phyloP scores from a whole-genome alignment of 2,888 invertebrate species.

The Kryphioiulus occultus region DNA sequence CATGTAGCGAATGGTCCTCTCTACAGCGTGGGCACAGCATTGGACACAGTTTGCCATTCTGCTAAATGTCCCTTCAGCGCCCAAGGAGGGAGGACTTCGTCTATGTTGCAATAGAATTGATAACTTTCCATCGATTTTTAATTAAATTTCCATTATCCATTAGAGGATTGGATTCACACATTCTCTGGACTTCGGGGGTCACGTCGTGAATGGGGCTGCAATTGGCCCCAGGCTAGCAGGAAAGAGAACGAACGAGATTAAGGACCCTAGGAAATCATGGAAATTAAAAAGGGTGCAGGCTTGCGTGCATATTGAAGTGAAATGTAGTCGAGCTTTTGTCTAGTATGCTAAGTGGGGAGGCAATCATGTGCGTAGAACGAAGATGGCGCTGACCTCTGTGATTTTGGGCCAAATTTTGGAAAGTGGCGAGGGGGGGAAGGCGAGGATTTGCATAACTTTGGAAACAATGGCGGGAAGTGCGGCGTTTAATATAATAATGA shows the following conservation, averaged over 20 bases:
- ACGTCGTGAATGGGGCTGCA: background rate
- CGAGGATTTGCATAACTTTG: constrained; percentile 20
- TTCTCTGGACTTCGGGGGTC: constrained; percentile 43
- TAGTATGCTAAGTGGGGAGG: background rate
- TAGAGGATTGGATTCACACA: constrained; percentile 52
- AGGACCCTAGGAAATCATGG: constrained; percentile 1
- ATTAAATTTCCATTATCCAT: constrained; percentile 54
- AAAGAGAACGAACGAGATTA: constrained; percentile 22
- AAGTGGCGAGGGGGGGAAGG: background rate
- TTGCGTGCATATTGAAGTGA: background rate
- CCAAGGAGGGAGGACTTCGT: background rate
- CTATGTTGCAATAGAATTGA: constrained; percentile 50
- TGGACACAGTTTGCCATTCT: background rate
- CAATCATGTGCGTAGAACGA: background rate
- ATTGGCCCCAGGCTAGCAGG: constrained; percentile 10
- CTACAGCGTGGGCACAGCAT: background rate
- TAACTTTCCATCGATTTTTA: constrained; percentile 53
- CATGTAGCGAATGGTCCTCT: background rate
- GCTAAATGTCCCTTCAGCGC: background rate
- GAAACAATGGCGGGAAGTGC: background rate
- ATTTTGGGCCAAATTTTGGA: background rate
- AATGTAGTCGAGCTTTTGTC: background rate
- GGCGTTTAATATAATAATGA: constrained; percentile 21
- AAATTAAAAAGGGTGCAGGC: background rate
- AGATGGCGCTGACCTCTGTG: background rate